Evolutionary conservation across 2,888 invertebrate genomes (phyloP).

Genomic region (Xiphydria camelus): DNA sequence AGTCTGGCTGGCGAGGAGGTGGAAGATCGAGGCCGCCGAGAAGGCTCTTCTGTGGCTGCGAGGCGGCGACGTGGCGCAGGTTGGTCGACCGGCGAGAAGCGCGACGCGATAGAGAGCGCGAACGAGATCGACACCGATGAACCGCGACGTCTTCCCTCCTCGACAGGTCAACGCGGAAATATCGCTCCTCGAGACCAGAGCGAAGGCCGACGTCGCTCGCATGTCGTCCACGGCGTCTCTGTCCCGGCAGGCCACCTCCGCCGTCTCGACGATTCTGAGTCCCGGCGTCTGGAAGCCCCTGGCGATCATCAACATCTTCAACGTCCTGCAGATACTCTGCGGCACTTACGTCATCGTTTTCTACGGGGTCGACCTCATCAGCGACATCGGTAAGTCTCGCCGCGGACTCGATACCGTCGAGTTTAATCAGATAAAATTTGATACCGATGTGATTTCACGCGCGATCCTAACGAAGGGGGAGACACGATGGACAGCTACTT

Average conservation of each 20-base stretch:
- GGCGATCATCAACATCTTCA: slow-evolving; percentile 73
- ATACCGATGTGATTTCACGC: neutral
- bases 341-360: slow-evolving; percentile 79
- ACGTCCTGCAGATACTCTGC: slow-evolving; percentile 72
- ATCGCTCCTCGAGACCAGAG: slow-evolving; percentile 32
- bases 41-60: slow-evolving; percentile 66
- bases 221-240: slow-evolving; percentile 27
- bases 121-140: too few species aligned
- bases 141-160: neutral
- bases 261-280: slow-evolving; percentile 57
- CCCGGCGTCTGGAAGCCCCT: slow-evolving; percentile 73
- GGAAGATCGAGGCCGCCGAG: slow-evolving; percentile 61
- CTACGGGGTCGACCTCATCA: slow-evolving; percentile 76
- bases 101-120: slow-evolving; percentile 10
- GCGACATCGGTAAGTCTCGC: slow-evolving; percentile 57
- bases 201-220: slow-evolving; percentile 31
- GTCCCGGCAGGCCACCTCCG: slow-evolving; percentile 25
- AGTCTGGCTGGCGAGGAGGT: slow-evolving; percentile 71
- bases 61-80: slow-evolving; percentile 61
- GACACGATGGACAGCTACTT: slow-evolving; percentile 58
- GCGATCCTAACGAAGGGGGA: slow-evolving; percentile 53
- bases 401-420: too few species aligned
- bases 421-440: neutral
- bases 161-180: slow-evolving; percentile 39
- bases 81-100: too few species aligned